phyloP scores from a whole-genome alignment of 2,797 vertebrate species.

The Sebastes nivosus region DNA sequence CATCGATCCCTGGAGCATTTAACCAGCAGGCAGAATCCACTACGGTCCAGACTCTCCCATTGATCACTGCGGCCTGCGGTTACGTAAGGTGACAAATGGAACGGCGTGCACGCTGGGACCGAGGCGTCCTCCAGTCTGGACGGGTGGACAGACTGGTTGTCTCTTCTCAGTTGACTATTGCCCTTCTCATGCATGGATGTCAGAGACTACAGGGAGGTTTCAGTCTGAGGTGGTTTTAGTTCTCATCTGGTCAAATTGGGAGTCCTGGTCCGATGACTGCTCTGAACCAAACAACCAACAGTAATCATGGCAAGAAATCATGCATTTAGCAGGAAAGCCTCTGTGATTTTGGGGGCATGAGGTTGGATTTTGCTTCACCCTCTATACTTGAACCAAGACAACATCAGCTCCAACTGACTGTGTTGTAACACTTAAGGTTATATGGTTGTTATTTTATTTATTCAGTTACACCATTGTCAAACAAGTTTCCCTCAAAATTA shows the following conservation, averaged over 20 bases:
- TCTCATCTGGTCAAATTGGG: not conserved
- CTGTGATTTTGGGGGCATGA: not conserved
- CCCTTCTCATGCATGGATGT: not conserved
- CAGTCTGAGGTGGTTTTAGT: rapidly evolving
- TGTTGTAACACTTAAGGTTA: not conserved
- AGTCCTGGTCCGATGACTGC: not conserved
- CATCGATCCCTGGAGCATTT: conserved; percentile 56
- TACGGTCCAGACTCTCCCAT: conserved; percentile 34
- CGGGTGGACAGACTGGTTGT: not conserved
- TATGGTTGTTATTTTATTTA: too few species aligned
- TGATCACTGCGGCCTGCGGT: conserved; percentile 33
- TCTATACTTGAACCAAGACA: not conserved
- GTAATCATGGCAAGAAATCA: not conserved
- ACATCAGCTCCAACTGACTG: not conserved
- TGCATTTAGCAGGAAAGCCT: not conserved
- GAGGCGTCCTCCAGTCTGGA: conserved; percentile 16
- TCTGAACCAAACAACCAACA: not conserved
- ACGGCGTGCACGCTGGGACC: not conserved
- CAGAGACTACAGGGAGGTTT: not conserved
- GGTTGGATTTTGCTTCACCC: not conserved
- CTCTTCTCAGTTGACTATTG: not conserved
- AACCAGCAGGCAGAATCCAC: conserved; percentile 28
- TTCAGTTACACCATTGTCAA: too few species aligned
- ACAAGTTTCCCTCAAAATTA: too few species aligned
- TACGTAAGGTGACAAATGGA: conserved; percentile 26